A percentile compares a stretch with the other conserved stretches of the same genome.
phyloP scores from a whole-genome alignment of 2,797 vertebrate species.

The Chiloscyllium punctatum region DNA sequence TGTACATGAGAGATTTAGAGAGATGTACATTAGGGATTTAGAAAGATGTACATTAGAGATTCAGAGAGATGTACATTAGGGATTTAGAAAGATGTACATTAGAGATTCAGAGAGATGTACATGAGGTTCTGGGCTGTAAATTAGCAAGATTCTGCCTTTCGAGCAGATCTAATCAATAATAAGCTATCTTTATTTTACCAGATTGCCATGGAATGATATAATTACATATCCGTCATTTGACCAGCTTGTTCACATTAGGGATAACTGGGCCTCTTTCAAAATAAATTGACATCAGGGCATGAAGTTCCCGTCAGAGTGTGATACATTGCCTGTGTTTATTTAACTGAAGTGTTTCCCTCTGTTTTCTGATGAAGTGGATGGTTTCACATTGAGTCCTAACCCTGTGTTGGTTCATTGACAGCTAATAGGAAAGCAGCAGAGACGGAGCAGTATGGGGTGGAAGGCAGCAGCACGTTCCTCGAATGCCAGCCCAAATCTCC shows the following conservation, averaged over 20 bases:
- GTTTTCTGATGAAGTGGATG: background rate
- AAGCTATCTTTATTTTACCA: background rate
- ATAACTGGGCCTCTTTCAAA: background rate
- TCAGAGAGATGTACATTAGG: no score
- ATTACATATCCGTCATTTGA: background rate
- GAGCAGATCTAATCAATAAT: background rate
- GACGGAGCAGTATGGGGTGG: constrained; percentile 86
- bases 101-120: no score
- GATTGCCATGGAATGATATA: background rate
- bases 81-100: no score
- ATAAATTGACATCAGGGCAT: background rate
- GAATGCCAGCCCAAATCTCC: constrained; percentile 94
- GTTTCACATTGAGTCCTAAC: background rate
- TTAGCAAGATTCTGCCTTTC: background rate
- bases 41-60: no score
- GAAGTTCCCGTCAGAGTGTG: background rate
- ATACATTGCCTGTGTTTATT: background rate
- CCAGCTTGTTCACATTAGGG: background rate
- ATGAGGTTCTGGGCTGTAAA: background rate
- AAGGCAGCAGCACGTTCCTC: constrained; percentile 89
- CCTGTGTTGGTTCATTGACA: constrained; percentile 47
- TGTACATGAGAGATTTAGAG: no score
- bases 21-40: no score
- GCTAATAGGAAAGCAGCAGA: constrained; percentile 87
- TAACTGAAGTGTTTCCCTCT: background rate